These are phyloP conservation scores for Blastobasis adustella DNA, from an alignment of 2,888 invertebrate species.

Conservation along the genomic window DNA sequence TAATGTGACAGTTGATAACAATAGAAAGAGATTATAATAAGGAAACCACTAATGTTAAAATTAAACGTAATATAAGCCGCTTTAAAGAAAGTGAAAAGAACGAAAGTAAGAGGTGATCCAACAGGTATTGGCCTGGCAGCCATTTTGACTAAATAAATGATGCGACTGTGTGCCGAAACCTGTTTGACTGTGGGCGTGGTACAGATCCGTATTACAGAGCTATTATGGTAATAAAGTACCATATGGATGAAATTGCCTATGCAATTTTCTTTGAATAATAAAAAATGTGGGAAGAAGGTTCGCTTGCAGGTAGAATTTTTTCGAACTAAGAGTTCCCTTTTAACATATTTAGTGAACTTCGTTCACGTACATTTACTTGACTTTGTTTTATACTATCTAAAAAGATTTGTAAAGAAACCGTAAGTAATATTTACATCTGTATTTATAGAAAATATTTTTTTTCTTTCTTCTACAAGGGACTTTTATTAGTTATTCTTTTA, in stretches of 20 bases:
- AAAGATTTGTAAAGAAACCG: too few relatives aligned
- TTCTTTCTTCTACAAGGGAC: too few relatives aligned
- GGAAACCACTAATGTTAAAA: conserved; percentile 17
- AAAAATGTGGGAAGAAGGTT: conserved; percentile 3
- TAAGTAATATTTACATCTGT: too few relatives aligned
- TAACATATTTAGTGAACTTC: too few relatives aligned
- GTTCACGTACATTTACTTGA: too few relatives aligned
- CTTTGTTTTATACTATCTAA: too few relatives aligned
- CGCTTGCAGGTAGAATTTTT: too few relatives aligned
- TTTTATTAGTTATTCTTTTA: too few relatives aligned
- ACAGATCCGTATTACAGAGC: conserved; percentile 7
- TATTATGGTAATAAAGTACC: conserved; percentile 6
- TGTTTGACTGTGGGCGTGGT: conserved; percentile 26
- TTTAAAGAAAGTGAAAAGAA: conserved; percentile 64
- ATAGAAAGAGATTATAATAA: background rate
- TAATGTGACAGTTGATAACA: background rate
- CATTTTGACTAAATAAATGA: conserved; percentile 46
- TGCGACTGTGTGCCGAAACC: conserved; percentile 30
- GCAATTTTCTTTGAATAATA: conserved; percentile 5
- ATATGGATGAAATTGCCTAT: conserved; percentile 7
- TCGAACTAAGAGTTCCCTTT: too few relatives aligned
- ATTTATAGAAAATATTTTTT: too few relatives aligned
- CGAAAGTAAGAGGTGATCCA: conserved; percentile 55
- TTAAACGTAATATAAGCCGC: conserved; percentile 40
- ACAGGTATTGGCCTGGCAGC: conserved; percentile 27